Evolutionary conservation across 1,140 invertebrate genomes (phyloP).

Genomic region (Cardiocondyla obscurior): DNA sequence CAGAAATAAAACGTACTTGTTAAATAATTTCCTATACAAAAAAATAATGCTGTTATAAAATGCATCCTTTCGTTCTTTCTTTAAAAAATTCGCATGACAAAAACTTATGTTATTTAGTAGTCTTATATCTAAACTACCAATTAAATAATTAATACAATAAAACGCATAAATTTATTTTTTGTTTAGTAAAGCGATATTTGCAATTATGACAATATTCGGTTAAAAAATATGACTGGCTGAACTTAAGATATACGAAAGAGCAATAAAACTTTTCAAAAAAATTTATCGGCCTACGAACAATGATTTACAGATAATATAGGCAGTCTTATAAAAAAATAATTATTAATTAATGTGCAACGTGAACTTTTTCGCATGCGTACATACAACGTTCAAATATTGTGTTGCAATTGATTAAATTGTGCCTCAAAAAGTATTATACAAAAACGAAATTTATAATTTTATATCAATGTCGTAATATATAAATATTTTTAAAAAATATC

Average conservation of each 20-base stretch:
- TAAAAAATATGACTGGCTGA: conserved; percentile 17
- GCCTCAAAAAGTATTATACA: conserved; percentile 29
- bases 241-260: conserved; percentile 5
- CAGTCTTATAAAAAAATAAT: conserved; percentile 61
- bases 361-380: conserved; percentile 19
- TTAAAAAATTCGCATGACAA: conserved; percentile 22
- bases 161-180: background rate
- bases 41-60: conserved; percentile 3
- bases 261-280: background rate
- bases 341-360: conserved; percentile 43
- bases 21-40: conserved; percentile 21
- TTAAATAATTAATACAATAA: background rate
- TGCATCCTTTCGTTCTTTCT: conserved; percentile 1
- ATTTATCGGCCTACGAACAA: conserved; percentile 55
- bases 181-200: background rate
- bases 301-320: conserved; percentile 50
- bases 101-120: background rate
- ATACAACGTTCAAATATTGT: conserved; percentile 46
- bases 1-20: too few relatives aligned
- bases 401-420: conserved; percentile 47
- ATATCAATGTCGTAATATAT: conserved; percentile 14
- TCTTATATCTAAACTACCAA: conserved; percentile 12
- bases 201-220: background rate
- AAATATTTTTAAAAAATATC: conserved; percentile 20
- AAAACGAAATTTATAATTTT: conserved; percentile 46